Conservation (phyloP, 2,888 invertebrate species). For the Leptarthrus brevirostris region DNA sequence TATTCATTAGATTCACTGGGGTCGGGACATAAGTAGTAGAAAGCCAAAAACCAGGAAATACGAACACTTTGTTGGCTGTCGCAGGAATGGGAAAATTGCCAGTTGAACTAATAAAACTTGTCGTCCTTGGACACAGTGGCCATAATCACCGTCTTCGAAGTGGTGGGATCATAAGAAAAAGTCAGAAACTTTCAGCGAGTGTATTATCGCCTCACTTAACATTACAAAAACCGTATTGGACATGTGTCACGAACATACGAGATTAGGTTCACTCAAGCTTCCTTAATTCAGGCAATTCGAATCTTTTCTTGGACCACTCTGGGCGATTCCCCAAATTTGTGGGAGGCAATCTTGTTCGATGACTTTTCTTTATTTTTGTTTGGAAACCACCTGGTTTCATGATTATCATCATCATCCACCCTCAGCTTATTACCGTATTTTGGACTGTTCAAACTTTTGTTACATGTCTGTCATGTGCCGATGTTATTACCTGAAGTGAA, state of each 20-base stretch:
- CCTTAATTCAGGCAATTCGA: background rate
- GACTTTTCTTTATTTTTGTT: background rate
- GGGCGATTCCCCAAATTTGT: background rate
- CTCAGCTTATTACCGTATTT: constrained; percentile 15
- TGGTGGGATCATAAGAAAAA: background rate
- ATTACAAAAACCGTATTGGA: constrained; percentile 45
- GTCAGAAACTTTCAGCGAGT: background rate
- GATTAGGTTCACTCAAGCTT: constrained; percentile 26
- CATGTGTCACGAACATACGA: constrained; percentile 47
- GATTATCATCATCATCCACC: background rate
- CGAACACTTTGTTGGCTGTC: too few relatives aligned
- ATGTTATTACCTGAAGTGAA: constrained; percentile 31
- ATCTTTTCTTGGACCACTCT: too few relatives aligned
- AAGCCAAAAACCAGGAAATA: too few relatives aligned
- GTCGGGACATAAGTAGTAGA: too few relatives aligned
- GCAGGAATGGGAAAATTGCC: too few relatives aligned
- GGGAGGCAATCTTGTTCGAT: background rate
- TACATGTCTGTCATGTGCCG: background rate
- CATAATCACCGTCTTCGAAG: too few relatives aligned
- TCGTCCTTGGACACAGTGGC: too few relatives aligned
- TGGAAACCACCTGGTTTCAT: background rate
- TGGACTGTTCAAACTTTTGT: constrained; percentile 37
- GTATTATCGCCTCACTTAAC: constrained; percentile 28
- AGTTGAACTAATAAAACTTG: too few relatives aligned
- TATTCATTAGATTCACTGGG: too few relatives aligned